Percentiles rank a stretch among this genome's conserved stretches.
These are phyloP conservation scores for Synchiropus splendidus DNA, from an alignment of 2,113 vertebrate genomes.

Conservation along the genomic window DNA sequence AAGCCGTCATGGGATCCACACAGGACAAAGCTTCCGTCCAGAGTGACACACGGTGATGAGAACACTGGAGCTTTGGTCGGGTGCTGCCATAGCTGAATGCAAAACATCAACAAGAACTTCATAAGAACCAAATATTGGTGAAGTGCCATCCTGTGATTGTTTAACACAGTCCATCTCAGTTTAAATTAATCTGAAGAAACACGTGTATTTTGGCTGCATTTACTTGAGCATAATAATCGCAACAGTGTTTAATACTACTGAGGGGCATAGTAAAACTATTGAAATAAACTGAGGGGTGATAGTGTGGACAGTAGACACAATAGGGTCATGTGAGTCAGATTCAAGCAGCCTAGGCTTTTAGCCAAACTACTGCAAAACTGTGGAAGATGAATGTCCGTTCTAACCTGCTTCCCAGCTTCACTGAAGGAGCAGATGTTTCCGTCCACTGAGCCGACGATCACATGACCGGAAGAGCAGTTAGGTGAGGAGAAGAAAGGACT, in stretches of 20 bases:
- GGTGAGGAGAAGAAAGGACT: conserved; percentile 90
- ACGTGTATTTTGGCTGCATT: too few species aligned
- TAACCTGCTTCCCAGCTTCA: conserved; percentile 77
- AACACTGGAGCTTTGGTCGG: conserved; percentile 79
- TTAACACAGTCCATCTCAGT: neutral
- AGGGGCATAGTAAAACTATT: too few species aligned
- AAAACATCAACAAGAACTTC: neutral
- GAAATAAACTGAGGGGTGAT: too few species aligned
- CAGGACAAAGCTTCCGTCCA: conserved; percentile 64
- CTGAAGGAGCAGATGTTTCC: conserved; percentile 76
- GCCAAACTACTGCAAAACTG: too few species aligned
- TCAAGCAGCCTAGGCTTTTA: too few species aligned
- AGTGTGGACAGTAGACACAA: too few species aligned
- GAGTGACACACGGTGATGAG: conserved; percentile 78
- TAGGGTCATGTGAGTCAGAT: too few species aligned
- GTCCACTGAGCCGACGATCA: conserved; percentile 85
- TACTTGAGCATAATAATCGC: too few species aligned
- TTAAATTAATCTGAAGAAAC: neutral
- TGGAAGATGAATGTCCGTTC: neutral
- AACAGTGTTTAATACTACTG: too few species aligned
- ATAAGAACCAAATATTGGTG: neutral
- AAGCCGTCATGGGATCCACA: conserved; percentile 85
- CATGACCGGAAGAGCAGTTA: conserved; percentile 47
- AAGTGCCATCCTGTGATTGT: neutral
- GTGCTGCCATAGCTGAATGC: conserved; percentile 78